Conservation (phyloP, 2,888 invertebrate species). For the Drosophila sordidula region DNA sequence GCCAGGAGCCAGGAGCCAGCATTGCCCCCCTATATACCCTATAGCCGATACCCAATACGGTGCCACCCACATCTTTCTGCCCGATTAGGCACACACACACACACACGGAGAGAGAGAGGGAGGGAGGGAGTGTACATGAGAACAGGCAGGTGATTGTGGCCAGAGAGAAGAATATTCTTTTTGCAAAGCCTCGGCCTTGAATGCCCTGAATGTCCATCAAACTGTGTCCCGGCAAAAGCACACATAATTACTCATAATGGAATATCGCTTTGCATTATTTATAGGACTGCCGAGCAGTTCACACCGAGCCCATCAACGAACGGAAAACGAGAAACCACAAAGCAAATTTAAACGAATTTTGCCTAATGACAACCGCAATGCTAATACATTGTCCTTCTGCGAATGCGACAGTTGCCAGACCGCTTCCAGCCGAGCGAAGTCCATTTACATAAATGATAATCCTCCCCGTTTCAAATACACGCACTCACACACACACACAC, state of each 20-base stretch:
- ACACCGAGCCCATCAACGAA: slow-evolving; percentile 18
- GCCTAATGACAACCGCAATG: slow-evolving; percentile 44
- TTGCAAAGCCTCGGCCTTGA: slow-evolving; percentile 4
- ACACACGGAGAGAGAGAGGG: not conserved
- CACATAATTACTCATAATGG: slow-evolving; percentile 70
- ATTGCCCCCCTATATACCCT: not conserved
- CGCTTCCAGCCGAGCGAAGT: slow-evolving; percentile 49
- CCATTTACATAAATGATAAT: slow-evolving; percentile 74
- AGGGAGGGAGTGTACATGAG: not conserved
- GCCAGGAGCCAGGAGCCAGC: too few species aligned
- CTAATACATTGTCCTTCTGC: slow-evolving; percentile 39
- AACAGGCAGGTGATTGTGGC: slow-evolving; percentile 15
- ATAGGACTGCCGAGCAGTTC: slow-evolving; percentile 29
- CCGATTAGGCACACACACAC: slow-evolving; percentile 43
- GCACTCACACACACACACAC: slow-evolving; percentile 1
- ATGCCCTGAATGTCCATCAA: slow-evolving; percentile 8
- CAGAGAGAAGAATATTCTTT: not conserved
- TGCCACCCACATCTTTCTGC: slow-evolving; percentile 35
- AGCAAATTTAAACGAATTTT: slow-evolving; percentile 65
- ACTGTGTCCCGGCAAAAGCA: slow-evolving; percentile 18
- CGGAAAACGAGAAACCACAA: slow-evolving; percentile 43
- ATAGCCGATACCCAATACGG: not conserved
- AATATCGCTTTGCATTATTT: slow-evolving; percentile 58
- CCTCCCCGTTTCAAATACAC: slow-evolving; percentile 8
- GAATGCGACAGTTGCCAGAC: slow-evolving; percentile 35